Evolutionary conservation across 1,140 invertebrate genomes (phyloP).

Genomic region (Archivesica marissinica): DNA sequence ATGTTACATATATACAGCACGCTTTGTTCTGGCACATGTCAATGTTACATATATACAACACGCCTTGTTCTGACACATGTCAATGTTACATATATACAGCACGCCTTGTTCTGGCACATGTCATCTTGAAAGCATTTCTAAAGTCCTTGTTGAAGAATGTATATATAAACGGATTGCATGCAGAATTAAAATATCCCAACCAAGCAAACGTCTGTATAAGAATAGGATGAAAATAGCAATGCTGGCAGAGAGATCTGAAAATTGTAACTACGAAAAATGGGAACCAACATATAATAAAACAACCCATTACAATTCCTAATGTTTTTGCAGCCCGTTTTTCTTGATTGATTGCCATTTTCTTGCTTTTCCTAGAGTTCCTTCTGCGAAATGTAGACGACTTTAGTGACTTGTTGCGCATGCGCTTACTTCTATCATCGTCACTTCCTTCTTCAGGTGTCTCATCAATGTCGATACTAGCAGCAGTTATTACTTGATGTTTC

Average conservation of each 20-base stretch:
- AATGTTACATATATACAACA: too few species aligned
- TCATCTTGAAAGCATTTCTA: slow-evolving; percentile 94
- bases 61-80: too few species aligned
- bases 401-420: slow-evolving; percentile 24
- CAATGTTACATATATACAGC: slow-evolving; percentile 6
- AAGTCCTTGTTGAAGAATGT: slow-evolving; percentile 99
- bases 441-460: slow-evolving; percentile 30
- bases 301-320: slow-evolving; percentile 98
- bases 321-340: slow-evolving; percentile 98
- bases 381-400: slow-evolving; percentile 49
- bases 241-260: slow-evolving; percentile 84
- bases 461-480: slow-evolving; percentile 3
- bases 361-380: slow-evolving; percentile 54
- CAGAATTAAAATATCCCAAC: slow-evolving; percentile 99
- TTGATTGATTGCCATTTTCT: slow-evolving; percentile 90
- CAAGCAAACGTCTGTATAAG: slow-evolving; percentile 85
- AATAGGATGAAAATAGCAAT: slow-evolving; percentile 58
- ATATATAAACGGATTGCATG: slow-evolving; percentile 97
- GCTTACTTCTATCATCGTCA: slow-evolving; percentile 8
- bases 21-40: too few species aligned
- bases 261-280: slow-evolving; percentile 95
- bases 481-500: not conserved
- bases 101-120: not conserved
- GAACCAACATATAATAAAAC: slow-evolving; percentile 99
- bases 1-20: too few species aligned